Percentiles rank a stretch among this genome's conserved stretches.
These are phyloP conservation scores for Oophaga pumilio DNA, from an alignment of 2,113 vertebrate species.

Conservation along the genomic window DNA sequence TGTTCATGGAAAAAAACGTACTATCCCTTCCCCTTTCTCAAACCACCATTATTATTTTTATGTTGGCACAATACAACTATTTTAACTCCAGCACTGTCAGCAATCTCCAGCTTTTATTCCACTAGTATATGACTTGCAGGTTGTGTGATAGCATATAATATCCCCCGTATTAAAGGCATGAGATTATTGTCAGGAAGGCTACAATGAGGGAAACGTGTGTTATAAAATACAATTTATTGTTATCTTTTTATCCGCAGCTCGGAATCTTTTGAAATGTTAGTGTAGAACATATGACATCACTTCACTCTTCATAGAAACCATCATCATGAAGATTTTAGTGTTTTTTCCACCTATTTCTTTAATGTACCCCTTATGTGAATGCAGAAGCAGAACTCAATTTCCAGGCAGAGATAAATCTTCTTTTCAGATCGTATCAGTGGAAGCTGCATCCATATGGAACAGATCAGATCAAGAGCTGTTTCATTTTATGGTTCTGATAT, in stretches of 20 bases:
- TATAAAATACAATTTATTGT: conserved; percentile 37
- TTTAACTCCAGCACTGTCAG: conserved; percentile 38
- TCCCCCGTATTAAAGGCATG: not conserved
- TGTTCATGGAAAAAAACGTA: conserved; percentile 36
- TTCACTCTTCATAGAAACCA: conserved; percentile 23
- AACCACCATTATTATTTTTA: conserved; percentile 53
- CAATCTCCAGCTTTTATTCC: conserved; percentile 21
- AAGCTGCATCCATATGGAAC: conserved; percentile 45
- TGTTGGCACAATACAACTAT: conserved; percentile 38
- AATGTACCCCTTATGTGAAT: conserved; percentile 48
- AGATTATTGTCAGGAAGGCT: conserved; percentile 2
- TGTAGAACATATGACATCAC: conserved; percentile 41
- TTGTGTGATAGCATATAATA: conserved; percentile 3
- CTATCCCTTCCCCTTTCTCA: conserved; percentile 48
- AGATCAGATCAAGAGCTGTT: conserved; percentile 35
- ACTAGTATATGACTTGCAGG: not conserved
- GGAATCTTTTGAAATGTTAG: conserved; percentile 28
- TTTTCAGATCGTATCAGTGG: conserved; percentile 30
- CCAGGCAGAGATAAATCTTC: conserved; percentile 47
- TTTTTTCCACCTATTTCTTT: conserved; percentile 34
- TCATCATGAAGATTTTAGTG: not conserved
- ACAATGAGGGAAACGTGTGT: not conserved
- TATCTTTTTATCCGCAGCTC: conserved; percentile 20
- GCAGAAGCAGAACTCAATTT: conserved; percentile 28
- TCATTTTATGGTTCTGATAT: not conserved